phyloP scores from a whole-genome alignment of 1,140 invertebrate genomes.

The Portunus trituberculatus region DNA sequence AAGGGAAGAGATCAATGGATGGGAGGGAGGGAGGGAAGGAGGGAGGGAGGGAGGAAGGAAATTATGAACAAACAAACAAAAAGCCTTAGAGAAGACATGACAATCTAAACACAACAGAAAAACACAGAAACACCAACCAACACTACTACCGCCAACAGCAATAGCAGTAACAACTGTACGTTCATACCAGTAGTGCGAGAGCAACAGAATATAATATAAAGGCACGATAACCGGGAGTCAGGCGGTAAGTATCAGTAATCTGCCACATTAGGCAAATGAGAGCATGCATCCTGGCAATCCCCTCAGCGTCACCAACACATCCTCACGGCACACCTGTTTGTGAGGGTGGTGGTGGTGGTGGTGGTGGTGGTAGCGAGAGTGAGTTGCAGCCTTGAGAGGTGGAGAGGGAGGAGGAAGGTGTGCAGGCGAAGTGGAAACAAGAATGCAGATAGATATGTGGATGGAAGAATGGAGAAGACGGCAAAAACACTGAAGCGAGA shows the following conservation, averaged over 20 bases:
- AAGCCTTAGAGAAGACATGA: no score
- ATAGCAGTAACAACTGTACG: no score
- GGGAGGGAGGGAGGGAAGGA: neutral
- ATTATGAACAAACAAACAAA: no score
- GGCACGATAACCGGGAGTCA: neutral
- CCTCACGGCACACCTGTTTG: neutral
- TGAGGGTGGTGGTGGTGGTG: neutral
- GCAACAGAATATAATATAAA: no score
- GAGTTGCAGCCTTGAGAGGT: neutral
- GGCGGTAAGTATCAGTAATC: neutral
- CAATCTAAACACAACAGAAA: no score
- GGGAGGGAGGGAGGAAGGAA: neutral
- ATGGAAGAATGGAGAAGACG: slow-evolving; percentile 8
- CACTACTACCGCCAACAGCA: no score
- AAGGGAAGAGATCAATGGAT: neutral
- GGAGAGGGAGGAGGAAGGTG: no score
- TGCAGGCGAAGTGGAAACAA: neutral
- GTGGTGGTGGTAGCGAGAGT: neutral
- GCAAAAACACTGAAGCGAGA: neutral
- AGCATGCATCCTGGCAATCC: neutral
- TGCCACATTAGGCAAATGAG: slow-evolving; percentile 2
- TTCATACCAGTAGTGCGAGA: no score
- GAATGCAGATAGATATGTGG: neutral
- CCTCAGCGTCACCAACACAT: neutral
- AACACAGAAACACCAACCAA: no score